Evolutionary conservation across 2,888 invertebrate genomes (phyloP), one percentile per base, ranked within the genome.

Genomic region (Drosophila algonquin): DNA sequence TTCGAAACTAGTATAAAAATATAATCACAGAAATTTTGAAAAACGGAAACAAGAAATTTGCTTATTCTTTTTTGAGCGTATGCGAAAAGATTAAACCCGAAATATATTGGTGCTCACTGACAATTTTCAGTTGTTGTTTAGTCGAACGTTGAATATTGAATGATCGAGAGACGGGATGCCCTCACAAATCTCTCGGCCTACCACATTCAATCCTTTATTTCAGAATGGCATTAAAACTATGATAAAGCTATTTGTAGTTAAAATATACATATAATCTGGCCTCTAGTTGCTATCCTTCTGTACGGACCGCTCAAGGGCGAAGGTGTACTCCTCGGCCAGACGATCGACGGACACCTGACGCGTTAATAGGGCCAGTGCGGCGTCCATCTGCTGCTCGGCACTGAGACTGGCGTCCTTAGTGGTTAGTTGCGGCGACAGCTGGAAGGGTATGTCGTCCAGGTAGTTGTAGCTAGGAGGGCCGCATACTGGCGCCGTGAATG

Each of bases 391-490:
- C 59, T 82, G 76, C 52, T 91, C 91, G 0, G 89, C 84, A 9
- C 85, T 71, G 63, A 83, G 87, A n/a, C 79, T 84, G 8, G 73
- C 70, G 14, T 75, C 84, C 69, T 90, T 91, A 18, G 70, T 75
- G 21, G 80, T 68, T 44, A 91, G 51, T 6, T 87, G 89, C 0
- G 91, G 90, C 10, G 91, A 87, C 27, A 91, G 62, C 52, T 89
- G 81, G 52, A 91, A 91, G 5, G 91, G 91, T 51, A 91, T 89
- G 60, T 90, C 91, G 63, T 91, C 86, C 40, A 91, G 73, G 68
- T 91, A 91, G 32, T 88, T 81, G 18, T 88, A 77, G 30, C 40
- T 40, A 6, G 6, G n/a, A 0, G 21, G 48, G 2, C 21, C 30
- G 63, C 12, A 40, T 24, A n/a, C 40, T 40, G 40, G 40, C 40